These are phyloP conservation scores for Laothoe populi DNA, from an alignment of 2,888 invertebrate species.

Conservation along the genomic window DNA sequence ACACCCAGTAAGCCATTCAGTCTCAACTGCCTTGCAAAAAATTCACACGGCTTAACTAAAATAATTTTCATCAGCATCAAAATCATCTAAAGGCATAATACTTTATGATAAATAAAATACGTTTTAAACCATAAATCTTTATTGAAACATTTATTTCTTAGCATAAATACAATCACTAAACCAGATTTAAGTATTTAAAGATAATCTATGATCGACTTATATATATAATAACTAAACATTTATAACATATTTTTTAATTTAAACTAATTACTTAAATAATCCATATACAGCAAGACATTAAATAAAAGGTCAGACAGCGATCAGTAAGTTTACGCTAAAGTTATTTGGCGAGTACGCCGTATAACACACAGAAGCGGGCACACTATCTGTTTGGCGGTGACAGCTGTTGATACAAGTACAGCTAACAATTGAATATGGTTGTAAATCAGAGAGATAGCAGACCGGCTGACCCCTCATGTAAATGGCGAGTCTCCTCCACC, in stretches of 20 bases:
- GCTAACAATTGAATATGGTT: slow-evolving; percentile 80
- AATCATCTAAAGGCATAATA: background rate
- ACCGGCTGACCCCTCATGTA: slow-evolving; percentile 74
- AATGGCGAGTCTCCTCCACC: slow-evolving; percentile 65
- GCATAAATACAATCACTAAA: too few relatives aligned
- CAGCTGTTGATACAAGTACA: slow-evolving; percentile 78
- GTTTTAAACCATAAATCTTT: background rate
- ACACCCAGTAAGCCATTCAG: slow-evolving; percentile 25
- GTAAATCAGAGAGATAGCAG: slow-evolving; percentile 79
- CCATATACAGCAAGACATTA: background rate
- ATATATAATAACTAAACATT: background rate
- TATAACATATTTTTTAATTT: background rate
- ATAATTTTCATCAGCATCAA: background rate
- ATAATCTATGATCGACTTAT: too few relatives aligned
- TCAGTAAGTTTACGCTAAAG: slow-evolving; percentile 19
- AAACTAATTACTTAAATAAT: background rate
- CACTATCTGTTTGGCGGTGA: slow-evolving; percentile 67
- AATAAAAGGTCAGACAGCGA: background rate
- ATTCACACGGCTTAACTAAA: slow-evolving; percentile 21
- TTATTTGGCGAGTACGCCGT: slow-evolving; percentile 18
- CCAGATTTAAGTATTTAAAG: too few relatives aligned
- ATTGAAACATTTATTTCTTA: background rate
- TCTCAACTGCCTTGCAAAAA: slow-evolving; percentile 26
- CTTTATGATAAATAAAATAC: slow-evolving; percentile 3
- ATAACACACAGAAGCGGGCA: slow-evolving; percentile 35